Conservation (phyloP, 2,797 vertebrate species). For the Chiloscyllium punctatum region DNA sequence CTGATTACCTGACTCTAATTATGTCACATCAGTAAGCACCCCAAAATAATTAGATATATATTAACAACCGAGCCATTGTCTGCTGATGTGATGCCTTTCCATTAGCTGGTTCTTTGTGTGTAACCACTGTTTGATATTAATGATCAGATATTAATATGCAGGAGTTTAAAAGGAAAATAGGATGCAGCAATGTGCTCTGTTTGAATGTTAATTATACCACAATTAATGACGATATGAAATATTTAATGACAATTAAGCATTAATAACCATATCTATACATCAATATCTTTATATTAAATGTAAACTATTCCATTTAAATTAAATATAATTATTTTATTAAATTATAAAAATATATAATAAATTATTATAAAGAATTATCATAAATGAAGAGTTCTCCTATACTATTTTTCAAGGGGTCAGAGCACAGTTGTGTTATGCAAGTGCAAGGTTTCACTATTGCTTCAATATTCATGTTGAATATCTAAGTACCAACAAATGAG, state of each 20-base stretch:
- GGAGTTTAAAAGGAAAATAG: slow-evolving; percentile 9
- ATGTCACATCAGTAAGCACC: slow-evolving; percentile 19
- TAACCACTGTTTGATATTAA: slow-evolving; percentile 18
- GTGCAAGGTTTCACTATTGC: background rate
- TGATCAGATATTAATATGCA: slow-evolving; percentile 25
- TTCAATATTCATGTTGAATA: background rate
- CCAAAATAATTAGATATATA: slow-evolving; percentile 29
- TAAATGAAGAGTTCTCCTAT: background rate
- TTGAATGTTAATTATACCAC: slow-evolving; percentile 12
- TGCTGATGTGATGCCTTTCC: background rate
- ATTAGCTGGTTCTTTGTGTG: slow-evolving; percentile 1
- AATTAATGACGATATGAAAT: slow-evolving; percentile 28
- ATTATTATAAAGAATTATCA: background rate
- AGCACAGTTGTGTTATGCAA: no score
- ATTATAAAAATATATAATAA: slow-evolving; percentile 18
- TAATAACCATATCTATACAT: background rate
- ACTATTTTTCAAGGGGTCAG: background rate
- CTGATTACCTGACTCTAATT: slow-evolving; percentile 30
- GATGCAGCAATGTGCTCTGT: slow-evolving; percentile 1
- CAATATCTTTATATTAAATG: background rate
- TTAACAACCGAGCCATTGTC: background rate
- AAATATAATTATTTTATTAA: background rate
- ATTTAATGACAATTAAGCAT: slow-evolving; percentile 22
- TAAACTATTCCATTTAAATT: slow-evolving; percentile 25
- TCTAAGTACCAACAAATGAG: background rate